Evolutionary conservation across 2,797 vertebrate species (phyloP).

Genomic region (Heliangelus exortis): DNA sequence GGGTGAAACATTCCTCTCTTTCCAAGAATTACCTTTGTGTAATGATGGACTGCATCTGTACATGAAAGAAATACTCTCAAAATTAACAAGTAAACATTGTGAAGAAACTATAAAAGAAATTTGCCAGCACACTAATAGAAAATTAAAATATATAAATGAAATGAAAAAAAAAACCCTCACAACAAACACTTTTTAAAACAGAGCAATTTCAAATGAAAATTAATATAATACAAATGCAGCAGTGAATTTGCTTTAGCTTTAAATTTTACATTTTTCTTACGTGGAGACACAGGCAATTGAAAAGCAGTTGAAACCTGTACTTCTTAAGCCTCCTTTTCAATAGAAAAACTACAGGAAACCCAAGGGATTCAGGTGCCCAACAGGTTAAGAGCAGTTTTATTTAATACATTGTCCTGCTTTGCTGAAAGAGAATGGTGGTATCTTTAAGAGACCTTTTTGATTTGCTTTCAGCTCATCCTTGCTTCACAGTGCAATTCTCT

Average conservation of each 20-base stretch:
- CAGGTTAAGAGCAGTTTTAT: constrained; percentile 66
- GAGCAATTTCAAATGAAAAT: background rate
- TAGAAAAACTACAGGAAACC: constrained; percentile 40
- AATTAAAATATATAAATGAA: background rate
- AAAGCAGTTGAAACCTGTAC: constrained; percentile 51
- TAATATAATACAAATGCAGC: background rate
- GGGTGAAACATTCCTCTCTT: background rate
- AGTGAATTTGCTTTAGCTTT: constrained; percentile 21
- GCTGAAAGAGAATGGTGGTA: constrained; percentile 45
- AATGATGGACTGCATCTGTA: background rate
- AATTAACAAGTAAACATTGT: background rate
- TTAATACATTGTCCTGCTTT: constrained; percentile 64
- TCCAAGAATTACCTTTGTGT: background rate
- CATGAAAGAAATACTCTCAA: background rate
- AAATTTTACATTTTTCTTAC: constrained; percentile 39
- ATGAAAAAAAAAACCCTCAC: too few relatives aligned
- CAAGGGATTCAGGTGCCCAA: constrained; percentile 61
- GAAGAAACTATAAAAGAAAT: background rate
- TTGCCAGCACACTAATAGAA: background rate
- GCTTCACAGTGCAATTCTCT: constrained; percentile 43
- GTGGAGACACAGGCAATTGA: constrained; percentile 2
- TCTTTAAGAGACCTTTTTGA: constrained; percentile 48
- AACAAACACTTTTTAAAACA: background rate
- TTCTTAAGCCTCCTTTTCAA: constrained; percentile 60
- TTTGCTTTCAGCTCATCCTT: constrained; percentile 48